Percentiles rank a stretch among this genome's conserved stretches.
Evolutionary conservation across 1,140 invertebrate genomes (phyloP).

Genomic region (Heliothis subflexa): DNA sequence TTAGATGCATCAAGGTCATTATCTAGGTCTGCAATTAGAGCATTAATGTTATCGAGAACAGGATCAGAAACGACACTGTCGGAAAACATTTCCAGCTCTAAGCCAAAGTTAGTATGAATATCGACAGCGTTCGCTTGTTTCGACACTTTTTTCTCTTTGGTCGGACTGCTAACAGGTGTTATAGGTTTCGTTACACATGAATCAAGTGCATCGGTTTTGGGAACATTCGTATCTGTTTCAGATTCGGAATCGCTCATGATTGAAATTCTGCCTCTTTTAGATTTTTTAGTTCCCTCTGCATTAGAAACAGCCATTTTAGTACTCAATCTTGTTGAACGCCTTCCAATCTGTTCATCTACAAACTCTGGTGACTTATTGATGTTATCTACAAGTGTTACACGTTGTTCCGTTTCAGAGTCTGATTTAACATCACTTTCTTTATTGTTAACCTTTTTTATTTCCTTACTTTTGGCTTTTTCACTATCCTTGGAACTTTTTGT

Average conservation of each 20-base stretch:
- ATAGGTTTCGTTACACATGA: conserved; percentile 53
- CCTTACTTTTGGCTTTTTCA: not conserved
- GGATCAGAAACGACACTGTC: conserved; percentile 70
- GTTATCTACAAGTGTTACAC: not conserved
- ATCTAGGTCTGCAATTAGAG: conserved; percentile 76
- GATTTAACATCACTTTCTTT: not conserved
- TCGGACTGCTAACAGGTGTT: conserved; percentile 16
- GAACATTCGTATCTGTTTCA: conserved; percentile 48
- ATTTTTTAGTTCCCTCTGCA: conserved; percentile 10
- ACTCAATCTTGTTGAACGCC: conserved; percentile 61
- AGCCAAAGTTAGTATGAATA: conserved; percentile 61
- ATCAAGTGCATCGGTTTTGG: conserved; percentile 53
- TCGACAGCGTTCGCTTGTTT: conserved; percentile 14
- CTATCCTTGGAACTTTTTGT: not conserved
- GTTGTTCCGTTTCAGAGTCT: conserved; percentile 16
- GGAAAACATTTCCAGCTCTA: conserved; percentile 71
- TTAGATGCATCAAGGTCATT: conserved; percentile 71
- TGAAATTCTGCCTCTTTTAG: conserved; percentile 41
- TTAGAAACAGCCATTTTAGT: conserved; percentile 42
- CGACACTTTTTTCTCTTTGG: not conserved
- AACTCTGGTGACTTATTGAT: not conserved
- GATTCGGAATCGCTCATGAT: conserved; percentile 52
- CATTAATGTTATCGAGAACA: conserved; percentile 78
- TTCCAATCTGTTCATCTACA: conserved; percentile 50
- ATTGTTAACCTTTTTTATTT: not conserved